Evolutionary conservation across 2,113 vertebrate species (phyloP), one percentile per base, ranked within the genome.

Genomic region (Myxocyprinus asiaticus): DNA sequence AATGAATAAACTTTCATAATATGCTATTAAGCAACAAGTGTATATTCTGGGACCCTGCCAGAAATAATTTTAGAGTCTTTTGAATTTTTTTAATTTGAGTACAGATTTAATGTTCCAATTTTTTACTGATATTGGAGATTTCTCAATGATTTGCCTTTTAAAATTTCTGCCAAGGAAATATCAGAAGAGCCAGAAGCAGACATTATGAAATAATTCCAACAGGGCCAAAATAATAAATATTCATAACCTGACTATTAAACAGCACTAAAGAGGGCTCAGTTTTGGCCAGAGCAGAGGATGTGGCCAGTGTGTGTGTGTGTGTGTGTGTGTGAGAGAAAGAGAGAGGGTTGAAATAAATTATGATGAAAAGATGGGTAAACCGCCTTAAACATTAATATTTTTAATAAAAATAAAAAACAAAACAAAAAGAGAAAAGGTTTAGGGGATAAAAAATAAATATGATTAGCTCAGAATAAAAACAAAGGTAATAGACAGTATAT

Each of bases 271-370:
- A 76, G 67, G 79, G 67, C 72, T 79, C 33, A 81, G 76, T 83
- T 75, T 78, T 74, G 68, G 79, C 79, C 78, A 84, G 56, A 74
- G 75, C 67, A 62, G 75, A 84, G 82, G 82, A 84, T 84, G 75
- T 84, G 82, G 79, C 56, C 11, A 3, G n/a, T n/a, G n/a, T n/a
- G 47, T 0, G 8, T n/a, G n/a, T 6, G 47, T 48, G 47, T 48
- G 8, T 48, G 67, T 51, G 17, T 51, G 17, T 7, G n/a, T n/a
- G n/a, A n/a, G n/a, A n/a, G n/a, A n/a, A n/a, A n/a, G n/a, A n/a
- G n/a, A n/a, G n/a, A n/a, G 17, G 33, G 22, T 12, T 56, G 42
- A 71, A 59, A 72, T 5, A 59, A 59, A 43, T 47, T 5, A 58
- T 72, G 70, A 44, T 73, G n/a, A 45, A 73, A n/a, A n/a, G n/a